A percentile compares a stretch with the other conserved stretches of the same genome.
These are phyloP conservation scores for Hirtodrosophila cameraria DNA, from an alignment of 2,888 invertebrate species.

Conservation along the genomic window DNA sequence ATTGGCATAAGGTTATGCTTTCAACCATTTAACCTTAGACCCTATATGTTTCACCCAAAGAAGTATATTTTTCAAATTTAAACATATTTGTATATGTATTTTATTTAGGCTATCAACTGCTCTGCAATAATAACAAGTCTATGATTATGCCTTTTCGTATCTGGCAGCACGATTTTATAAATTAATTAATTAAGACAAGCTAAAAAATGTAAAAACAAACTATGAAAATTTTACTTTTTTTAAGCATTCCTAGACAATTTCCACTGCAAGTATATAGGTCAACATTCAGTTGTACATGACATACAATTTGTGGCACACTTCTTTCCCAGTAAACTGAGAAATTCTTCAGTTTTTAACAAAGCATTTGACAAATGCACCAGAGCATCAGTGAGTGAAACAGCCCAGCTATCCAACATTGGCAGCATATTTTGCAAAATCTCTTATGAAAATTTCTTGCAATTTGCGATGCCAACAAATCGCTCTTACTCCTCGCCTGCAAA, in stretches of 20 bases:
- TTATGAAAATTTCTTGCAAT: slow-evolving; percentile 29
- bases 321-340: neutral
- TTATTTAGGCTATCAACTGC: too few relatives aligned
- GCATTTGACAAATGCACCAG: slow-evolving; percentile 14
- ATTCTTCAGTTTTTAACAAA: slow-evolving; percentile 8
- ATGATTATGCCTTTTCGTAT: too few relatives aligned
- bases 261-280: too few relatives aligned
- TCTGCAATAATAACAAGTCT: too few relatives aligned
- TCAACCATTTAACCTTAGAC: too few relatives aligned
- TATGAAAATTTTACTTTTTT: neutral
- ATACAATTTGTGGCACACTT: neutral
- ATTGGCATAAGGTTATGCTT: too few relatives aligned
- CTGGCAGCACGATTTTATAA: too few relatives aligned
- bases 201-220: neutral
- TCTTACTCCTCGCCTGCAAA: slow-evolving; percentile 3
- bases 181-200: too few relatives aligned
- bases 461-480: slow-evolving; percentile 20
- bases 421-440: slow-evolving; percentile 23
- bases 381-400: slow-evolving; percentile 1
- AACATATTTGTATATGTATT: too few relatives aligned
- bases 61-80: too few relatives aligned
- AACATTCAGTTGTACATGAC: neutral
- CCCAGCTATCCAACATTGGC: slow-evolving; percentile 1
- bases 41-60: too few relatives aligned
- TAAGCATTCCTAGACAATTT: neutral